Conservation (phyloP, 2,797 vertebrate species). For the Jordanella pulchra region DNA sequence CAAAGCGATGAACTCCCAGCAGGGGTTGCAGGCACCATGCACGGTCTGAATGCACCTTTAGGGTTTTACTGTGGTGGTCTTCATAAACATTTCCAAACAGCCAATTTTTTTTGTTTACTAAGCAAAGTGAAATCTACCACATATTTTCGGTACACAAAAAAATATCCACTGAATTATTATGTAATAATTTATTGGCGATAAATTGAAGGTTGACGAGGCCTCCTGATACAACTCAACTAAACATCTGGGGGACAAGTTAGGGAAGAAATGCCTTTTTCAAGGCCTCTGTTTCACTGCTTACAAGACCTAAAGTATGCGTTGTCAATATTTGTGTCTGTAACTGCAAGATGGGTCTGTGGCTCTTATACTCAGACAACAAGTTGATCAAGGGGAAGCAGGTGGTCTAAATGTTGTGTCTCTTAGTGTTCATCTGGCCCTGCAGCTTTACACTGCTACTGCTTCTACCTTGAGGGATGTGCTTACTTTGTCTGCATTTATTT, state of each 20-base stretch:
- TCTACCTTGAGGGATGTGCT: not conserved
- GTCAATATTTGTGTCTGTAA: conserved; percentile 4
- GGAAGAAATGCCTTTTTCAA: not conserved
- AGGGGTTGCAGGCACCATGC: too few relatives aligned
- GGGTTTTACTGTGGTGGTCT: too few relatives aligned
- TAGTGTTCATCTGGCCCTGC: not conserved
- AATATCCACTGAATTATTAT: too few relatives aligned
- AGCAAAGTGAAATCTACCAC: not conserved
- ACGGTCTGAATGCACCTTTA: too few relatives aligned
- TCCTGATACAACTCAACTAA: not conserved
- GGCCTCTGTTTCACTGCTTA: not conserved
- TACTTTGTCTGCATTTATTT: not conserved
- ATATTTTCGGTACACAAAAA: not conserved
- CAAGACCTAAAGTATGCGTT: not conserved
- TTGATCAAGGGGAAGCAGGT: not conserved
- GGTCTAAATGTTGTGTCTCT: conserved; percentile 1
- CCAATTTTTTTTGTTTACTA: not conserved
- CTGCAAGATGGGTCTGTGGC: not conserved
- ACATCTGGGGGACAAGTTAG: not conserved
- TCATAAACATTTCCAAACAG: not conserved
- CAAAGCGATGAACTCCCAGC: too few relatives aligned
- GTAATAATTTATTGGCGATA: too few relatives aligned
- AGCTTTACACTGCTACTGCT: not conserved
- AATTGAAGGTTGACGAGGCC: not conserved
- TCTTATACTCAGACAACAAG: not conserved